Conservation (phyloP, 2,113 vertebrate species). For the Isurus oxyrinchus region DNA sequence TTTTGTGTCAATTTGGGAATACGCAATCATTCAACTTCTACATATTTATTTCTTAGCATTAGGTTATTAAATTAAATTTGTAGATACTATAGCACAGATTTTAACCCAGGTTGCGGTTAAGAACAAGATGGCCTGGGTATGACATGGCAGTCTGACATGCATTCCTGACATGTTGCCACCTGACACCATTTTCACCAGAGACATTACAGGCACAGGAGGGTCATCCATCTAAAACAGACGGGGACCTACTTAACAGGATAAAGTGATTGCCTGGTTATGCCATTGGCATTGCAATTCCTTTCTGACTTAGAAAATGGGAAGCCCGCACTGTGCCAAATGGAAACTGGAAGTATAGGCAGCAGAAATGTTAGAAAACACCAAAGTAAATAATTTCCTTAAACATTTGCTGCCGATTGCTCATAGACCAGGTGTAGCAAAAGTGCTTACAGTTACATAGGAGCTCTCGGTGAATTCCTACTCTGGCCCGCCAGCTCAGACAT, state of each 20-base stretch:
- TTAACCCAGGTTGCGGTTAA: neutral
- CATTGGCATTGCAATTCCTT: neutral
- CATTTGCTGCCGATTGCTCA: neutral
- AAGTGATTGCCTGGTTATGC: neutral
- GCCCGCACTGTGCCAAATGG: neutral
- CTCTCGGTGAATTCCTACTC: neutral
- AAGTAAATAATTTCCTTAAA: neutral
- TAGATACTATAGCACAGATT: neutral
- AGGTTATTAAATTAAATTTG: neutral
- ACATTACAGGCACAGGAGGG: neutral
- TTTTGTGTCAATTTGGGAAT: neutral
- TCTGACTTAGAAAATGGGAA: neutral
- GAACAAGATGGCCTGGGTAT: neutral
- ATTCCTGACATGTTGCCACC: neutral
- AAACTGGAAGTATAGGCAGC: too few relatives aligned
- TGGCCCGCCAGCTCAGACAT: neutral
- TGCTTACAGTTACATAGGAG: neutral
- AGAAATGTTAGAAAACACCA: neutral
- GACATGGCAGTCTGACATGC: neutral
- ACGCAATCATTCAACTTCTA: neutral
- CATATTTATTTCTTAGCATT: neutral
- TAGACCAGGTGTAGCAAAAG: neutral
- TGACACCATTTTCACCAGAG: neutral
- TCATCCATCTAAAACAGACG: too few relatives aligned
- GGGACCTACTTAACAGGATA: too few relatives aligned